phyloP scores from a whole-genome alignment of 2,113 vertebrate species.

The Mesembrinibis cayennensis region DNA sequence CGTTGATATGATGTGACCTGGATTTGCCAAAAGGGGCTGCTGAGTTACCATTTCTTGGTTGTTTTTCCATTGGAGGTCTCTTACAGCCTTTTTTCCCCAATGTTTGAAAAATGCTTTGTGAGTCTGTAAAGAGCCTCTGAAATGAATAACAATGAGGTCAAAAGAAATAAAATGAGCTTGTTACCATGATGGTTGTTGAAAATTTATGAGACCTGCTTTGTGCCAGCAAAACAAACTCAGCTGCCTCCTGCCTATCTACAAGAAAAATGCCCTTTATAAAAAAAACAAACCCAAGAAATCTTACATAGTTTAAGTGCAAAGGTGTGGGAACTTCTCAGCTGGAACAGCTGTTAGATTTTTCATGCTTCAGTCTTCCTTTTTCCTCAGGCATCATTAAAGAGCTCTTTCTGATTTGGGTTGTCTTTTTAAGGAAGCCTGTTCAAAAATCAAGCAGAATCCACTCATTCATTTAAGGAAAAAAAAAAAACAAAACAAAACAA shows the following conservation, averaged over 20 bases:
- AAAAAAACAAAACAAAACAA: too few species aligned
- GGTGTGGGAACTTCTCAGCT: not conserved
- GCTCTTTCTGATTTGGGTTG: not conserved
- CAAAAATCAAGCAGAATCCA: not conserved
- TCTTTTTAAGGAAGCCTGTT: not conserved
- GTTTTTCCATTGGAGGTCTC: not conserved
- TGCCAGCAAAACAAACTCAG: slow-evolving; percentile 20
- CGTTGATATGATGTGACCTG: not conserved
- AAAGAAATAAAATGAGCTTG: not conserved
- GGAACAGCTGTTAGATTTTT: not conserved
- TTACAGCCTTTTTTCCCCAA: not conserved
- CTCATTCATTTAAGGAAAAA: not conserved
- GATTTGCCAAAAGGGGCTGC: not conserved
- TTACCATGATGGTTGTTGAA: slow-evolving; percentile 1
- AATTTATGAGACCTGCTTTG: slow-evolving; percentile 29
- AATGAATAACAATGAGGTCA: not conserved
- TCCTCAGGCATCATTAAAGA: not conserved
- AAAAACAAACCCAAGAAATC: not conserved
- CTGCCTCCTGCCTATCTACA: not conserved
- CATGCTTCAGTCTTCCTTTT: not conserved
- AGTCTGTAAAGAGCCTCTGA: not conserved
- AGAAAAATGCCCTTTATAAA: not conserved
- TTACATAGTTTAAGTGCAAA: not conserved
- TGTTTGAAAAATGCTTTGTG: not conserved
- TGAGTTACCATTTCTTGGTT: not conserved